A percentile compares a stretch with the other conserved stretches of the same genome.
Evolutionary conservation across 2,113 vertebrate species (phyloP).

Genomic region (Pica pica): DNA sequence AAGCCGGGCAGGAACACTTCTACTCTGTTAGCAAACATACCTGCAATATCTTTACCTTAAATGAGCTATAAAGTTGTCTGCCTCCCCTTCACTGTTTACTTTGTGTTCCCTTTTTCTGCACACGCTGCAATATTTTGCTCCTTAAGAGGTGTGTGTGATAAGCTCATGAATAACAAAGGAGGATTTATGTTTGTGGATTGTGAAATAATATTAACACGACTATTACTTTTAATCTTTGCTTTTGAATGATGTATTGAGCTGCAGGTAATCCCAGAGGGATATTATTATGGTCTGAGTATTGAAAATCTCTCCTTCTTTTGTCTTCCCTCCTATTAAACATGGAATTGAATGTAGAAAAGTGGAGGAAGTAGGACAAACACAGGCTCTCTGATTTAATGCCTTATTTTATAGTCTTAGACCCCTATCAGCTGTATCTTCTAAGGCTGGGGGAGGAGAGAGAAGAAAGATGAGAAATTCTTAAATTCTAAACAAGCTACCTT

Average conservation of each 20-base stretch:
- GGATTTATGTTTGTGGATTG: slow-evolving; percentile 56
- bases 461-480: neutral
- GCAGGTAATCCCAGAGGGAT: slow-evolving; percentile 56
- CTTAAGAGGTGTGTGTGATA: slow-evolving; percentile 28
- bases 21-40: neutral
- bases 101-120: slow-evolving; percentile 25
- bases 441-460: neutral
- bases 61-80: slow-evolving; percentile 30
- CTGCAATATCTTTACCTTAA: slow-evolving; percentile 24
- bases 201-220: slow-evolving; percentile 51
- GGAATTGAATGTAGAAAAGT: slow-evolving; percentile 8
- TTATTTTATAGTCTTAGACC: neutral
- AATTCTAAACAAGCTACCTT: neutral
- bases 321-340: neutral
- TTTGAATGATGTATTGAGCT: slow-evolving; percentile 47
- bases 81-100: slow-evolving; percentile 13
- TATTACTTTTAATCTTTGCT: slow-evolving; percentile 65
- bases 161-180: slow-evolving; percentile 64
- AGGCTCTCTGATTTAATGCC: neutral
- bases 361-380: slow-evolving; percentile 8
- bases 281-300: slow-evolving; percentile 10
- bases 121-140: slow-evolving; percentile 41
- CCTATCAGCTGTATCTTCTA: neutral
- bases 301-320: slow-evolving; percentile 47
- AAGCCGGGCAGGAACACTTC: neutral